Evolutionary conservation across 2,113 vertebrate genomes (phyloP), one percentile per base, ranked within the genome.

Genomic region (Actinemys pallida): DNA sequence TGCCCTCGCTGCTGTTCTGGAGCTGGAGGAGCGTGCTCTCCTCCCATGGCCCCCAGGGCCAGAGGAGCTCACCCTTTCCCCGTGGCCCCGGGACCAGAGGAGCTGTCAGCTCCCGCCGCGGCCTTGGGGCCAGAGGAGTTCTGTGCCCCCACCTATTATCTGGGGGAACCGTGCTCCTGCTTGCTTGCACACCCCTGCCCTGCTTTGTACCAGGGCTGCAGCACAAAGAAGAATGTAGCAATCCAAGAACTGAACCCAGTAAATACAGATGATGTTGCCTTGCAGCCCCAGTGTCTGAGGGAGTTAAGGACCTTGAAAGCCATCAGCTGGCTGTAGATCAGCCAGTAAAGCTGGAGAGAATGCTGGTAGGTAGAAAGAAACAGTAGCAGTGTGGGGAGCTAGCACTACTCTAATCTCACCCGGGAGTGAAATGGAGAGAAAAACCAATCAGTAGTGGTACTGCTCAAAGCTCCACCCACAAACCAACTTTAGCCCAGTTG

Each of bases 401-500:
- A n/a, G 62, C 62, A 69, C 11, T 19, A 56, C 54, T 56, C 20
- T 25, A 57, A 57, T 57, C 56, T 57, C 10, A 57, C 56, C 56
- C 11, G 25, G 56, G 56, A 8, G 47, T 24, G 52, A 24, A 29
- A 11, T 2, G 13, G 42, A 76, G 16, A 8, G n/a, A 84, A 86
- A 90, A 12, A 72, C 56, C 19, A 84, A 29, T 54, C 2, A 2
- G 42, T 16, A 24, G 8, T 76, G 8, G 13, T 78, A 87, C 50
- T 90, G 82, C 47, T 49, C 42, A 24, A 1, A 1, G 4, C 16
- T 39, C 53, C 5, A 92, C 47, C 50, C 47, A 4, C 47, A 25
- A 24, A 19, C 65, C 62, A 76, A 84, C 76, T 31, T 2, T 79
- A 79, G 27, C 39, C 12, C 53, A 6, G 0, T 0, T 27, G 59